Conservation (phyloP, 1,140 invertebrate species). For the Drosophila cardini region DNA sequence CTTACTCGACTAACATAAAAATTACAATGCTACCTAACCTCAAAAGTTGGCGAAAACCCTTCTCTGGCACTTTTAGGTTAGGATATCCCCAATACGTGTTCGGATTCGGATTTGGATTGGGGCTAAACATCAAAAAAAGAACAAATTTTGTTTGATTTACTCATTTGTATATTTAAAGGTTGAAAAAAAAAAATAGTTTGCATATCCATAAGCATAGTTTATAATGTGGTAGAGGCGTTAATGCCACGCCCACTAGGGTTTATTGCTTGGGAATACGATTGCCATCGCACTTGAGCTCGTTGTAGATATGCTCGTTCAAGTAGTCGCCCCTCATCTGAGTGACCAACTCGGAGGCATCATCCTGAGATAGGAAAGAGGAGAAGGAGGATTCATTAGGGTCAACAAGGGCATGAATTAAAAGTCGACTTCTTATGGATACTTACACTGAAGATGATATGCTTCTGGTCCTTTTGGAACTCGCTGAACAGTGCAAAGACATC, state of each 20-base stretch:
- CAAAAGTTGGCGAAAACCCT: too few relatives aligned
- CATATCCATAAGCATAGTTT: constrained; percentile 30
- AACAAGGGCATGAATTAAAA: too few relatives aligned
- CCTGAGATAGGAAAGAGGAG: constrained; percentile 40
- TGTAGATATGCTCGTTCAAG: constrained; percentile 66
- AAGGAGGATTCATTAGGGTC: background rate
- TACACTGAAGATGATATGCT: constrained; percentile 76
- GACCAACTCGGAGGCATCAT: constrained; percentile 62
- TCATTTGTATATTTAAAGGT: constrained; percentile 9
- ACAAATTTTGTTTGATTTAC: background rate
- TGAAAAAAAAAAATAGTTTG: constrained; percentile 24
- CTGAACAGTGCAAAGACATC: constrained; percentile 81
- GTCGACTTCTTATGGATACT: constrained; percentile 27
- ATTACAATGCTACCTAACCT: too few relatives aligned
- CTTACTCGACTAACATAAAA: too few relatives aligned
- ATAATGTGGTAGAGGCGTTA: background rate
- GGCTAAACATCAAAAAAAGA: background rate
- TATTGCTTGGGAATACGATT: constrained; percentile 69
- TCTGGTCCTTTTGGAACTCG: constrained; percentile 60
- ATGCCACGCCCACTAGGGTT: constrained; percentile 3
- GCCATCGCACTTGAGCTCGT: constrained; percentile 64
- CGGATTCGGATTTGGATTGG: too few relatives aligned
- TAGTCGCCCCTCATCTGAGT: constrained; percentile 62
- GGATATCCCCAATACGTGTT: too few relatives aligned
- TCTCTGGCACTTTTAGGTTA: too few relatives aligned